These are phyloP conservation scores for Cardinalis cardinalis DNA, from an alignment of 2,113 vertebrate species.

Conservation along the genomic window DNA sequence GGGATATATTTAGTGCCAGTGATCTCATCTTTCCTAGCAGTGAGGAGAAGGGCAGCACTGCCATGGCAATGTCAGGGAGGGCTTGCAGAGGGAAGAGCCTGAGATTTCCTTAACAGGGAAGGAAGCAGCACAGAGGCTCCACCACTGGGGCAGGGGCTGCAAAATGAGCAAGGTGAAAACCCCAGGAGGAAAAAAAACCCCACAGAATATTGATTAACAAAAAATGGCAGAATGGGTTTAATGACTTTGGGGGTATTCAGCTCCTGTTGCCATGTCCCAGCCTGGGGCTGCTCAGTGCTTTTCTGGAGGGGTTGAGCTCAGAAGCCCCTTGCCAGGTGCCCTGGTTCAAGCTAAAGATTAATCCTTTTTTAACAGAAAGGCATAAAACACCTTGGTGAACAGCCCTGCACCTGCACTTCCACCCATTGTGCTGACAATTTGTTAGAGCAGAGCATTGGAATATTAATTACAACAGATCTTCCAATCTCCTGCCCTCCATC, in stretches of 20 bases:
- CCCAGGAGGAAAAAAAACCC: accelerated
- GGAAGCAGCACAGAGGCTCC: not conserved
- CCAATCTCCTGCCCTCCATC: not conserved
- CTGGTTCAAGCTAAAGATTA: not conserved
- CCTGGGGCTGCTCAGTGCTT: not conserved
- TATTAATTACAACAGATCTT: not conserved
- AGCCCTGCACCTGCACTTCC: not conserved
- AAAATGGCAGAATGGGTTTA: accelerated
- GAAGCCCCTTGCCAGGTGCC: not conserved
- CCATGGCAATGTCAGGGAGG: not conserved
- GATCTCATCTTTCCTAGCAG: conserved; percentile 59
- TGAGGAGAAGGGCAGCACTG: conserved; percentile 34
- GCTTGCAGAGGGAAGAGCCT: not conserved
- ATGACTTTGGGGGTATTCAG: not conserved
- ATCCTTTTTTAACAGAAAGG: not conserved
- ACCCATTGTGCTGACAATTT: not conserved
- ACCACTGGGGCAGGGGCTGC: not conserved
- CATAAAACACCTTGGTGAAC: not conserved
- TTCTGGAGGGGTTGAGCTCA: not conserved
- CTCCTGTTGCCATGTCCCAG: not conserved
- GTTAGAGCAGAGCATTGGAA: not conserved
- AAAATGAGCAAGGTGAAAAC: not conserved
- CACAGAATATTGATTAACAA: not conserved
- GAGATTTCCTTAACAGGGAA: conserved; percentile 22
- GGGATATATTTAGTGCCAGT: conserved; percentile 55